Evolutionary conservation across 1,140 invertebrate species (phyloP).

Genomic region (Zaprionus tsacasi): DNA sequence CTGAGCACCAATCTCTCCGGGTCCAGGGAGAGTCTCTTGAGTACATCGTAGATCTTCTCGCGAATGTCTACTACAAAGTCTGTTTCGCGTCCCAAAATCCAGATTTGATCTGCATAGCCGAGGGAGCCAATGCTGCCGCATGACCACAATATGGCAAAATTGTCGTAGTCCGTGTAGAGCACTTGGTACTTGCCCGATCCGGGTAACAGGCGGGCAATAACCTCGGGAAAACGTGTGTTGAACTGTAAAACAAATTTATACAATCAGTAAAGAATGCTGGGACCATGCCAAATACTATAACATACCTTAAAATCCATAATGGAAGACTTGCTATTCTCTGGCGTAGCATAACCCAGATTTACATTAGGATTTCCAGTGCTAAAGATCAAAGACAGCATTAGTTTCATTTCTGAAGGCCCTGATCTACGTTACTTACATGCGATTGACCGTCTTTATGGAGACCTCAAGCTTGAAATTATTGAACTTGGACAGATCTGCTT

Average conservation of each 20-base stretch:
- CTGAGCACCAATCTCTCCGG: constrained; percentile 87
- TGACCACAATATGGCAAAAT: constrained; percentile 89
- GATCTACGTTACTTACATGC: constrained; percentile 85
- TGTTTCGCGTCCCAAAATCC: constrained; percentile 86
- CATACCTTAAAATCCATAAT: constrained; percentile 84
- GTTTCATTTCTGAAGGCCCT: too few species aligned
- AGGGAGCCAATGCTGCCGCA: constrained; percentile 87
- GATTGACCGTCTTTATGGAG: constrained; percentile 86
- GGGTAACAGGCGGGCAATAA: constrained; percentile 87
- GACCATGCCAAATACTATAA: neutral
- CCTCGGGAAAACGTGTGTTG: constrained; percentile 87
- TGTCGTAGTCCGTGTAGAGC: constrained; percentile 89
- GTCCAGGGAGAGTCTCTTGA: constrained; percentile 86
- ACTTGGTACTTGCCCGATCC: constrained; percentile 89
- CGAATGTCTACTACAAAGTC: constrained; percentile 86
- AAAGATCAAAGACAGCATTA: neutral
- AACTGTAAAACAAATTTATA: constrained; percentile 82
- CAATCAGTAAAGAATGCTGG: neutral
- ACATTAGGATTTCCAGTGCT: constrained; percentile 81
- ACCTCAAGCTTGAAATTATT: constrained; percentile 85
- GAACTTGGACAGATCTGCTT: constrained; percentile 79
- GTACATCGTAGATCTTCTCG: constrained; percentile 86
- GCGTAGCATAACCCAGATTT: constrained; percentile 77
- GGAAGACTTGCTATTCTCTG: constrained; percentile 77
- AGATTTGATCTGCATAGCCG: constrained; percentile 86